phyloP scores from a whole-genome alignment of 2,888 invertebrate species.

The Parnassius orleans region DNA sequence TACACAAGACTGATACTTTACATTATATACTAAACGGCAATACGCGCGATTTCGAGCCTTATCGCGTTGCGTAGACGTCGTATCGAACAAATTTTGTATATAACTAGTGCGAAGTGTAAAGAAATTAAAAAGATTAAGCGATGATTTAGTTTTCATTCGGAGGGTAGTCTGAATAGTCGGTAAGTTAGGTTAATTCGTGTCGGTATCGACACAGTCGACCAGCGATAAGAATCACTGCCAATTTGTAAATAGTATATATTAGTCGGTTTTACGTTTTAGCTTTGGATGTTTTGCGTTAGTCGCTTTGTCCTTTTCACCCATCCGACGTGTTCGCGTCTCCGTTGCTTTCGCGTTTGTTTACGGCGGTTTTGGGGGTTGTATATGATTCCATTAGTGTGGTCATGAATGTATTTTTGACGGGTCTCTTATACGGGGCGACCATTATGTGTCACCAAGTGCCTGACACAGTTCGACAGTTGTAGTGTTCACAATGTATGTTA shows the following conservation, averaged over 20 bases:
- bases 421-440: slow-evolving; percentile 13
- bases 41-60: slow-evolving; percentile 36
- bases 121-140: slow-evolving; percentile 41
- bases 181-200: slow-evolving; percentile 48
- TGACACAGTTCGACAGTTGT: slow-evolving; percentile 39
- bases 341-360: slow-evolving; percentile 1
- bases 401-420: neutral
- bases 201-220: slow-evolving; percentile 46
- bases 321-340: slow-evolving; percentile 10
- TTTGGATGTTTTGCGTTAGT: slow-evolving; percentile 47
- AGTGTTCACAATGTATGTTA: slow-evolving; percentile 56
- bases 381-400: slow-evolving; percentile 9
- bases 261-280: slow-evolving; percentile 38
- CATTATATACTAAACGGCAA: slow-evolving; percentile 64
- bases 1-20: slow-evolving; percentile 75
- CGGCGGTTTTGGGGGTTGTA: slow-evolving; percentile 19
- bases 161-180: slow-evolving; percentile 56
- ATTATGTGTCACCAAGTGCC: slow-evolving; percentile 61
- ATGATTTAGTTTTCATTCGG: slow-evolving; percentile 45
- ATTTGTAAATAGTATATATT: slow-evolving; percentile 64
- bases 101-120: slow-evolving; percentile 60
- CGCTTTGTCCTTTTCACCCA: neutral
- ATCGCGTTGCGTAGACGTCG: slow-evolving; percentile 37
- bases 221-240: slow-evolving; percentile 75
- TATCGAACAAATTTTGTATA: slow-evolving; percentile 60